These are phyloP conservation scores for Neostethus bicornis DNA, from an alignment of 2,797 vertebrate genomes.

Conservation along the genomic window DNA sequence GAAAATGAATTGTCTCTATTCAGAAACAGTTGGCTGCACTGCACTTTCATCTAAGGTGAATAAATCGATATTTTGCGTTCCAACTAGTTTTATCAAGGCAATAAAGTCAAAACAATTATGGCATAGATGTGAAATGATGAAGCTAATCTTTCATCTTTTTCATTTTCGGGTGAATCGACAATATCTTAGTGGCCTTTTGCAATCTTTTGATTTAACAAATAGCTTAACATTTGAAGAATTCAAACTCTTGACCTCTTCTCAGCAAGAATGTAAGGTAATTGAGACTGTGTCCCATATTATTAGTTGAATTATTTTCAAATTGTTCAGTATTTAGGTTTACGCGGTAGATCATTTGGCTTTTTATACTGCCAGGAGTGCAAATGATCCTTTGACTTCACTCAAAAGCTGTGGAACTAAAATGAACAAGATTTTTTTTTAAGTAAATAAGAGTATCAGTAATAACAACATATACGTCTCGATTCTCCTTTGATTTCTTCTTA, in stretches of 20 bases:
- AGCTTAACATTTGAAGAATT: slow-evolving; percentile 33
- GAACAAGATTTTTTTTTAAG: slow-evolving; percentile 39
- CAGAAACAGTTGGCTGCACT: slow-evolving; percentile 37
- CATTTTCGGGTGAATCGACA: slow-evolving; percentile 23
- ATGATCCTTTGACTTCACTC: slow-evolving; percentile 43
- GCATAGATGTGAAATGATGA: neutral
- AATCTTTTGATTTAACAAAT: slow-evolving; percentile 39
- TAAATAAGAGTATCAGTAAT: slow-evolving; percentile 28
- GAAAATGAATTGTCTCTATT: slow-evolving; percentile 43
- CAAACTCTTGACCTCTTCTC: slow-evolving; percentile 28
- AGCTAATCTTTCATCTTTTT: neutral
- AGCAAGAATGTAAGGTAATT: slow-evolving; percentile 56
- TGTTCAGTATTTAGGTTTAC: slow-evolving; percentile 62
- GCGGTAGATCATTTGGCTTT: slow-evolving; percentile 53
- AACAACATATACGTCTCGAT: slow-evolving; percentile 34
- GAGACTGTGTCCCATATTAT: slow-evolving; percentile 66
- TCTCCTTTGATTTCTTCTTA: slow-evolving; percentile 31
- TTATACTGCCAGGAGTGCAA: slow-evolving; percentile 35
- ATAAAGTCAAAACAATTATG: slow-evolving; percentile 10
- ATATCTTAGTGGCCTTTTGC: slow-evolving; percentile 23
- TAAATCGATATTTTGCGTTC: slow-evolving; percentile 28
- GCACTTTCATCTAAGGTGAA: slow-evolving; percentile 48
- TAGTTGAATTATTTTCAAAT: slow-evolving; percentile 71
- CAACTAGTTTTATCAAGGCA: slow-evolving; percentile 32
- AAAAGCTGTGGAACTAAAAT: slow-evolving; percentile 38